Conservation (phyloP, 2,888 invertebrate species). For the Homarus gammarus region DNA sequence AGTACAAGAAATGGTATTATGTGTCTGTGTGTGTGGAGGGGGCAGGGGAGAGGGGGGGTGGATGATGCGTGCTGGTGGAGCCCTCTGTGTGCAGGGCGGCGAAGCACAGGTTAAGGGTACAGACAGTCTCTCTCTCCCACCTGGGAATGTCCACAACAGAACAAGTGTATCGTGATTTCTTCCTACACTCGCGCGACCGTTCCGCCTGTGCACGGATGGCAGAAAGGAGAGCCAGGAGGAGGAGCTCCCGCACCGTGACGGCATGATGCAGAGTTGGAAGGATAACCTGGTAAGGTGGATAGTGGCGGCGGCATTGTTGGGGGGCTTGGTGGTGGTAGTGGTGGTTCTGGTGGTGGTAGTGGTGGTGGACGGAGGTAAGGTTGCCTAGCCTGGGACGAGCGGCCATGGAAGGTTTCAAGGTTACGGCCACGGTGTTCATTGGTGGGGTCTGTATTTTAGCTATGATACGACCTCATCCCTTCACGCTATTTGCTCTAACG, state of each 20-base stretch:
- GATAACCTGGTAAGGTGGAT: constrained; percentile 56
- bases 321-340: not conserved
- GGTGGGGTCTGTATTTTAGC: constrained; percentile 56
- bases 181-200: constrained; percentile 16
- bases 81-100: constrained; percentile 44
- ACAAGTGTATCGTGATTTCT: constrained; percentile 50
- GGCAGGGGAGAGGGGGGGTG: not conserved
- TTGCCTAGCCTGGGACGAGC: constrained; percentile 45
- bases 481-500: not conserved
- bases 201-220: constrained; percentile 36
- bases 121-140: constrained; percentile 37
- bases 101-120: constrained; percentile 57
- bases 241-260: constrained; percentile 17
- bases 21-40: not conserved
- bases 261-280: constrained; percentile 59
- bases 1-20: no score
- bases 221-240: constrained; percentile 7
- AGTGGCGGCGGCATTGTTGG: constrained; percentile 24
- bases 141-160: constrained; percentile 49
- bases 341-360: not conserved
- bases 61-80: constrained; percentile 33
- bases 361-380: constrained; percentile 14
- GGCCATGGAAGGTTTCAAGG: constrained; percentile 56
- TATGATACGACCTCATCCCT: constrained; percentile 21
- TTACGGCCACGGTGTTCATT: constrained; percentile 50